Conservation (phyloP, 2,797 vertebrate species). For the Vireo griseus region DNA sequence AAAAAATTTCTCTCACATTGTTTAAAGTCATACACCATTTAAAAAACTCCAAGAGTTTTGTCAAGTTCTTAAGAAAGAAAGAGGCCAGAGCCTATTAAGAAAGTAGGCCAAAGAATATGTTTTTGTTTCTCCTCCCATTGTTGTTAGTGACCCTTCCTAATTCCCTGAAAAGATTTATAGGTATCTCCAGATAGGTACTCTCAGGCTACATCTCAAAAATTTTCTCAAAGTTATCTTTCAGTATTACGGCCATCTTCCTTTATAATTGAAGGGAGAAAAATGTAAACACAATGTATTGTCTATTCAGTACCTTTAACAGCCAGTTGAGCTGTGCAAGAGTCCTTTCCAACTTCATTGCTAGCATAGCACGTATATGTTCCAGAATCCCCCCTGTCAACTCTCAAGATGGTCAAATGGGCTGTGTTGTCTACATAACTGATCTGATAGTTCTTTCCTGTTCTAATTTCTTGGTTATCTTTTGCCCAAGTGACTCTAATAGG, state of each 20-base stretch:
- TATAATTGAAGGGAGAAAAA: background rate
- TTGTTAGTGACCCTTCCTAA: background rate
- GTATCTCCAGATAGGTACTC: background rate
- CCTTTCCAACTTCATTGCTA: slow-evolving; percentile 91
- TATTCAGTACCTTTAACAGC: slow-evolving; percentile 86
- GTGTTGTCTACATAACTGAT: slow-evolving; percentile 87
- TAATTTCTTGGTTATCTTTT: slow-evolving; percentile 94
- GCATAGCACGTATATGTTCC: slow-evolving; percentile 88
- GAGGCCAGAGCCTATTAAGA: background rate
- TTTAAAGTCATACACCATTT: background rate
- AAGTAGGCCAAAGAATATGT: background rate
- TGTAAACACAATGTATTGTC: background rate
- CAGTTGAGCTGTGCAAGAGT: slow-evolving; percentile 87
- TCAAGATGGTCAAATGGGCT: slow-evolving; percentile 85
- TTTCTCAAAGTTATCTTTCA: background rate
- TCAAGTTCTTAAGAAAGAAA: background rate
- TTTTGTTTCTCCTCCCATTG: background rate
- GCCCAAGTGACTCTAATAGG: slow-evolving; percentile 93
- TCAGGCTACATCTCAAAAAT: background rate
- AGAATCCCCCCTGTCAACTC: slow-evolving; percentile 84
- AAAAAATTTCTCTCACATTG: background rate
- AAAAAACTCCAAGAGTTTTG: background rate
- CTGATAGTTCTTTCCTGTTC: slow-evolving; percentile 90
- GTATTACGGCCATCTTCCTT: background rate
- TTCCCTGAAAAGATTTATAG: background rate